These are phyloP conservation scores for Paguma larvata DNA, from an alignment of 2,797 vertebrate genomes.

Conservation along the genomic window DNA sequence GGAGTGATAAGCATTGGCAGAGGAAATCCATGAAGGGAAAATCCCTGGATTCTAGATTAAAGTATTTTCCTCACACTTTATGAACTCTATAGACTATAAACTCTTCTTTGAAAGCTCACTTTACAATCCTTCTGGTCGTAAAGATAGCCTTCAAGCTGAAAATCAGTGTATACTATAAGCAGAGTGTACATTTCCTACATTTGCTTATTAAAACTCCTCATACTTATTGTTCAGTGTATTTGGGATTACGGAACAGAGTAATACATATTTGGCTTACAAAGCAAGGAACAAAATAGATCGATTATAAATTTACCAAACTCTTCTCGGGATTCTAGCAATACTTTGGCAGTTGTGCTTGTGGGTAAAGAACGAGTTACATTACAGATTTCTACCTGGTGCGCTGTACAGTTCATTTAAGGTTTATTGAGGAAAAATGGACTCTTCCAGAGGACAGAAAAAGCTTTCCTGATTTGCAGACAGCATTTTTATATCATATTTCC, in stretches of 20 bases:
- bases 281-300: background rate
- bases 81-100: conserved; percentile 24
- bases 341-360: background rate
- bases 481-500: background rate
- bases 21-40: conserved; percentile 45
- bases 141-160: conserved; percentile 69
- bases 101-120: background rate
- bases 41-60: conserved; percentile 50
- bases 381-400: background rate
- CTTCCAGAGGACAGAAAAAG: background rate
- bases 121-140: conserved; percentile 52
- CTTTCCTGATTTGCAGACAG: background rate
- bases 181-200: conserved; percentile 2
- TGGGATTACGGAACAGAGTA: background rate
- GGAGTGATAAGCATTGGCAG: conserved; percentile 9
- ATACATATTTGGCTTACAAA: background rate
- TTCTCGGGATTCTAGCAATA: background rate
- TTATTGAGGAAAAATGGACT: background rate
- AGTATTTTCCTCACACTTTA: conserved; percentile 52
- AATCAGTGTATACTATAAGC: background rate
- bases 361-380: background rate
- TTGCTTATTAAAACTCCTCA: conserved; percentile 3
- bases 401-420: background rate
- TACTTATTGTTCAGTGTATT: conserved; percentile 34
- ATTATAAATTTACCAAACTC: background rate